Conservation (phyloP, 2,888 invertebrate genomes). For the Syritta pipiens region DNA sequence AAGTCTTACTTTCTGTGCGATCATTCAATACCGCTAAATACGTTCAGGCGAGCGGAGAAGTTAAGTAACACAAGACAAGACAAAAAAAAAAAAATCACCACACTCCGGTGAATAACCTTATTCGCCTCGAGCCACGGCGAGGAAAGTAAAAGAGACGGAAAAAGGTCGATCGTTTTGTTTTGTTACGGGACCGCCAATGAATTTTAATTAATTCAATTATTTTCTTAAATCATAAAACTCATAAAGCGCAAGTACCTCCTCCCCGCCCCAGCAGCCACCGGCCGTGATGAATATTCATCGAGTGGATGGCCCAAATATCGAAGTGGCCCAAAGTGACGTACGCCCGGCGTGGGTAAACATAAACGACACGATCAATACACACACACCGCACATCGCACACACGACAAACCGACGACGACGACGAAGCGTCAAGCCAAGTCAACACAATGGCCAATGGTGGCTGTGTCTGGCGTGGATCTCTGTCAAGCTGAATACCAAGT, state of each 20-base stretch:
- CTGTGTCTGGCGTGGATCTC: neutral
- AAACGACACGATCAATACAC: too few relatives aligned
- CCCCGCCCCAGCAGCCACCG: neutral
- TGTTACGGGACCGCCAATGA: slow-evolving; percentile 18
- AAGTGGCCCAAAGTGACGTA: slow-evolving; percentile 19
- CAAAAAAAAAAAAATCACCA: neutral
- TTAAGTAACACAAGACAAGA: slow-evolving; percentile 10
- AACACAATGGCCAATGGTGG: slow-evolving; percentile 27
- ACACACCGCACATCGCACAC: too few relatives aligned
- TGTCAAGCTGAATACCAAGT: slow-evolving; percentile 14
- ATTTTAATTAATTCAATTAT: slow-evolving; percentile 43
- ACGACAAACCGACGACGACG: too few relatives aligned
- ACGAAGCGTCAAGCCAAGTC: too few relatives aligned
- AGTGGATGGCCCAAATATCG: slow-evolving; percentile 33
- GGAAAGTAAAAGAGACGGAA: slow-evolving; percentile 5
- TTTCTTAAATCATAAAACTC: slow-evolving; percentile 39
- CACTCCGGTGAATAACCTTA: slow-evolving; percentile 26
- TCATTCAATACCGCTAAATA: slow-evolving; percentile 26
- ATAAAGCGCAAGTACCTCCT: too few relatives aligned
- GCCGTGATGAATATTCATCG: slow-evolving; percentile 3
- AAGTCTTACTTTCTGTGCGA: slow-evolving; percentile 11
- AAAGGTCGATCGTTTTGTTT: neutral
- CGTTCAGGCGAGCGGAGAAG: too few relatives aligned
- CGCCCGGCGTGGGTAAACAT: too few relatives aligned
- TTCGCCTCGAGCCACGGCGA: neutral